Evolutionary conservation across 2,113 vertebrate species (phyloP).

Genomic region (Dicrurus megarhynchus): DNA sequence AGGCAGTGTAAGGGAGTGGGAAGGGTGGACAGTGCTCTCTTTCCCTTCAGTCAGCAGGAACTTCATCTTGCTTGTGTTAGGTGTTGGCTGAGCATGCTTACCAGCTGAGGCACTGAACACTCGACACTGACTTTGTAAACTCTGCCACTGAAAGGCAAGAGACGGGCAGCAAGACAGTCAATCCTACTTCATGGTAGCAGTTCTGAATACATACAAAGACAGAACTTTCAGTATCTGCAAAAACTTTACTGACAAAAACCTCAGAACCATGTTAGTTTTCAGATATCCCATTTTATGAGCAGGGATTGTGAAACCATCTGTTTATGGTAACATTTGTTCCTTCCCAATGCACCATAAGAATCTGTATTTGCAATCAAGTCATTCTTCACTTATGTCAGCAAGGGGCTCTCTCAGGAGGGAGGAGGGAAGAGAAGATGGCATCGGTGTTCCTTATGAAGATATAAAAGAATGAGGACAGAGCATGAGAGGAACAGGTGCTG

Average conservation of each 20-base stretch:
- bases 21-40: not conserved
- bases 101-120: not conserved
- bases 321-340: not conserved
- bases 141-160: constrained; percentile 3
- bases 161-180: not conserved
- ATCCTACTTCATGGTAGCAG: not conserved
- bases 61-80: not conserved
- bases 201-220: not conserved
- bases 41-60: not conserved
- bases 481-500: not conserved
- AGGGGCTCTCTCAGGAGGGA: accelerated
- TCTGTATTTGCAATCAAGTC: not conserved
- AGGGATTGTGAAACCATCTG: not conserved
- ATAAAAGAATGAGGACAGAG: not conserved
- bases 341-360: not conserved
- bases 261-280: not conserved
- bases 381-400: not conserved
- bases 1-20: not conserved
- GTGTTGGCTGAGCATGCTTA: not conserved
- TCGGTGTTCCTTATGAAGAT: not conserved
- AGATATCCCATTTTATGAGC: not conserved
- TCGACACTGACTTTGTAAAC: not conserved
- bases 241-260: not conserved
- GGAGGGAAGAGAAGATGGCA: not conserved
- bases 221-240: not conserved